Evolutionary conservation across 1,140 invertebrate species (phyloP).

Genomic region (Archegozetes longisetosus): DNA sequence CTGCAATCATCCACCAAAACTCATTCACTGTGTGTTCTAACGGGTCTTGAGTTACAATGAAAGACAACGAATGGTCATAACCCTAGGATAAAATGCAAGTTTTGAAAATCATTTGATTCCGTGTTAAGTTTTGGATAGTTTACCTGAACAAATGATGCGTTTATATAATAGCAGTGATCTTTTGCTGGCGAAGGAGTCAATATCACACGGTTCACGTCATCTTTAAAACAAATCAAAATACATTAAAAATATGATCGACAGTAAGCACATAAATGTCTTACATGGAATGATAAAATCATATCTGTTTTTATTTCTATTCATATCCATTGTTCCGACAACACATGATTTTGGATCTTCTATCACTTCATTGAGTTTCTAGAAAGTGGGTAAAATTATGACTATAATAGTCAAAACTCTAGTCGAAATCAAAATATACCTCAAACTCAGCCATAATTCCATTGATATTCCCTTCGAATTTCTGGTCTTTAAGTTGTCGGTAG

Average conservation of each 20-base stretch:
- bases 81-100: conserved; percentile 32
- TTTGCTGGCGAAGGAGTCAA: conserved; percentile 55
- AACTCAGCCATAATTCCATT: conserved; percentile 61
- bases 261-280: conserved; percentile 24
- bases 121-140: conserved; percentile 16
- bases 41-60: conserved; percentile 90
- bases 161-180: conserved; percentile 89
- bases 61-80: conserved; percentile 80
- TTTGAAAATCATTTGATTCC: background rate
- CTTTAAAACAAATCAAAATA: conserved; percentile 19
- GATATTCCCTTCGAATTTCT: conserved; percentile 40
- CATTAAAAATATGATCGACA: conserved; percentile 1
- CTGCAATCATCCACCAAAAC: conserved; percentile 93
- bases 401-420: background rate
- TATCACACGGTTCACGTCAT: conserved; percentile 75
- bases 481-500: conserved; percentile 42
- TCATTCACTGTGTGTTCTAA: conserved; percentile 69
- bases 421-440: conserved; percentile 42
- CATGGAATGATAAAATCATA: conserved; percentile 70
- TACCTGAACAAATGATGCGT: conserved; percentile 88
- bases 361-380: conserved; percentile 57
- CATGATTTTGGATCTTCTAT: conserved; percentile 64
- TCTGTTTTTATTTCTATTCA: conserved; percentile 73
- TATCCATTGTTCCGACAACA: conserved; percentile 58
- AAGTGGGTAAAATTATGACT: background rate